Evolutionary conservation across 92 coral and sea anemone genomes (phyloP), one percentile per base, ranked within the genome.

Genomic region (Zoanthus solanderi): DNA sequence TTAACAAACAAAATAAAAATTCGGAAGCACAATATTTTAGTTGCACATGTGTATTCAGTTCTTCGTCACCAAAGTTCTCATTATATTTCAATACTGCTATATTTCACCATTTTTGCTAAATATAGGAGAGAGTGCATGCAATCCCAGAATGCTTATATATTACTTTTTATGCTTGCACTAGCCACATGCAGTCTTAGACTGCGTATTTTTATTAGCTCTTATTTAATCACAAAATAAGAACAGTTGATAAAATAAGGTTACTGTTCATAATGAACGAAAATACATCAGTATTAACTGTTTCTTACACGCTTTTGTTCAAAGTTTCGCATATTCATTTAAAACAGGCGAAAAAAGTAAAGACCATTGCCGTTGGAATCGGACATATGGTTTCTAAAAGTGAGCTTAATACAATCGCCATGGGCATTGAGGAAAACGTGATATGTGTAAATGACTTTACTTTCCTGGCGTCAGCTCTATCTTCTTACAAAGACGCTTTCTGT

Each of bases 291-390:
- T 18, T 16, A 4, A 63, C 7, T 16, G 28, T 3, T 28, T 7
- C n/a, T 4, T 50, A 50, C 56, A 11, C 12, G 12, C 52, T 47
- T 7, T 50, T 50, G 56, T 9, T 7, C 28, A 63, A 63, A 16
- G 18, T 9, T 13, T 13, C 66, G 8, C 72, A 9, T 69, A 9
- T 52, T 28, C 29, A 7, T 23, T 54, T 18, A 0, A 29, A 77
- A 56, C n/a, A 77, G 82, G 66, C 45, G 28, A 52, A 76, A 45
- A 76, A 76, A 17, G 80, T 76, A 17, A 23, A 15, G 11, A 48
- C 58, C 4, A 63, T 79, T 79, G 84, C 84, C 8, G 58, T 79
- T 23, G 84, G 84, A 60, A 79, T 79, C 12, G 84, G 84, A 0
- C 73, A n/a, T 15, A 61, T 79, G 18, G 57, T 79, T 12, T 32